Evolutionary conservation across 2,888 invertebrate genomes (phyloP).

Genomic region (Mesorhabditis sp.): DNA sequence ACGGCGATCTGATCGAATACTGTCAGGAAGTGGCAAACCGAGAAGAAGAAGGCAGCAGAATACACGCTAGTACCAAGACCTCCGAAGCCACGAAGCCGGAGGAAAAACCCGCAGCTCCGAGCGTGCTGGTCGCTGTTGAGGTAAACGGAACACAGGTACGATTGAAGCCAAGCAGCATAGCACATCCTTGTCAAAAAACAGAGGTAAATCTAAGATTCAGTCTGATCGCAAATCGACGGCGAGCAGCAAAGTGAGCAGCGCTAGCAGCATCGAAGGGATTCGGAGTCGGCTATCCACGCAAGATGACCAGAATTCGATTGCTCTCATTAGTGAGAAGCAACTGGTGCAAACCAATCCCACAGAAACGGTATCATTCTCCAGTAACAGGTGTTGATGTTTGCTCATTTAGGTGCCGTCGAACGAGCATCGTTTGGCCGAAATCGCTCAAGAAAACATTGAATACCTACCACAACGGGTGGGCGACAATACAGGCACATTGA

Average conservation of each 20-base stretch:
- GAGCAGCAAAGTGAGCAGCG: neutral
- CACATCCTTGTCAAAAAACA: too few relatives aligned
- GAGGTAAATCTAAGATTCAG: neutral
- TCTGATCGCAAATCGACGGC: neutral
- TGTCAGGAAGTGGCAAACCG: neutral
- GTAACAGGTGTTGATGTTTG: too few relatives aligned
- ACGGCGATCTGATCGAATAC: slow-evolving; percentile 3
- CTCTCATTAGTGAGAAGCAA: slow-evolving; percentile 4
- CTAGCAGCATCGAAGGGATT: neutral
- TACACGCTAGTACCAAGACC: too few relatives aligned
- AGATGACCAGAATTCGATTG: slow-evolving; percentile 1
- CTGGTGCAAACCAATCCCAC: neutral
- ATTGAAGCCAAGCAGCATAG: too few relatives aligned
- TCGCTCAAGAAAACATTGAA: slow-evolving; percentile 2
- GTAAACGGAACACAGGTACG: neutral
- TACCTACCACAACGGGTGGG: neutral
- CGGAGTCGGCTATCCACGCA: neutral
- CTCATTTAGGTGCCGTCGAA: too few relatives aligned
- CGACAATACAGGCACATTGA: neutral
- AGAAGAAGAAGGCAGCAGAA: neutral
- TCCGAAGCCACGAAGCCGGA: neutral
- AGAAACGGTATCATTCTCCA: too few relatives aligned
- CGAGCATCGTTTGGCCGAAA: neutral
- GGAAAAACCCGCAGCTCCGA: neutral
- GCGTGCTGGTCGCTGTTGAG: neutral